Conservation (phyloP, 2,113 vertebrate species). For the Centrocercus urophasianus region DNA sequence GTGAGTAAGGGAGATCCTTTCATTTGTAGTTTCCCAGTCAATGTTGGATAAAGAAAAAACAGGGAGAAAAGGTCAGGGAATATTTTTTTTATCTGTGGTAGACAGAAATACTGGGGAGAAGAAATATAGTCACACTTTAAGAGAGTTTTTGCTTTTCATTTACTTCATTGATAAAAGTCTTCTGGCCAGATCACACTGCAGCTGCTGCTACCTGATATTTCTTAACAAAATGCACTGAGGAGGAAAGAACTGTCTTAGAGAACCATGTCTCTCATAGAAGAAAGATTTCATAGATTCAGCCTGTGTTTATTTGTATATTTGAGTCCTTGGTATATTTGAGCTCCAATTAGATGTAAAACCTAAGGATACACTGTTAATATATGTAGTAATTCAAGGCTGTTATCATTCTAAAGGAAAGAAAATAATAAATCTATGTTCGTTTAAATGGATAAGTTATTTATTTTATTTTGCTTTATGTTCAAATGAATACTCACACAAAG, state of each 20-base stretch:
- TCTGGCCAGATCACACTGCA: neutral
- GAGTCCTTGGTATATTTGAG: neutral
- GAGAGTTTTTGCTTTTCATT: neutral
- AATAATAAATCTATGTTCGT: neutral
- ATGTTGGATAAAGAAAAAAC: neutral
- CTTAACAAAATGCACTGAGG: rapidly evolving
- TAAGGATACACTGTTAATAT: rapidly evolving
- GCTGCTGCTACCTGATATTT: neutral
- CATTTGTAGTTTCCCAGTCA: neutral
- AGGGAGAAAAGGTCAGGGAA: neutral
- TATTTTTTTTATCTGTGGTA: neutral
- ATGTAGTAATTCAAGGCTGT: neutral
- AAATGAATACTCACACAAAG: neutral
- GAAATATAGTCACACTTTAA: neutral
- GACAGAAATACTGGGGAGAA: neutral
- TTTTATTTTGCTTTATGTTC: neutral
- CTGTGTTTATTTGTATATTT: neutral
- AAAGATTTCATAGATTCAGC: neutral
- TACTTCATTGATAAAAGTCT: neutral
- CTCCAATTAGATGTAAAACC: neutral
- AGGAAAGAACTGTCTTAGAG: neutral
- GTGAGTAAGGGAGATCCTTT: neutral
- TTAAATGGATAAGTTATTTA: neutral
- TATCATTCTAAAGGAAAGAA: neutral
- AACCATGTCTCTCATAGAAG: rapidly evolving